Base-by-base conservation (phyloP, 2,113 vertebrate species). In the Salminus brasiliensis region DNA sequence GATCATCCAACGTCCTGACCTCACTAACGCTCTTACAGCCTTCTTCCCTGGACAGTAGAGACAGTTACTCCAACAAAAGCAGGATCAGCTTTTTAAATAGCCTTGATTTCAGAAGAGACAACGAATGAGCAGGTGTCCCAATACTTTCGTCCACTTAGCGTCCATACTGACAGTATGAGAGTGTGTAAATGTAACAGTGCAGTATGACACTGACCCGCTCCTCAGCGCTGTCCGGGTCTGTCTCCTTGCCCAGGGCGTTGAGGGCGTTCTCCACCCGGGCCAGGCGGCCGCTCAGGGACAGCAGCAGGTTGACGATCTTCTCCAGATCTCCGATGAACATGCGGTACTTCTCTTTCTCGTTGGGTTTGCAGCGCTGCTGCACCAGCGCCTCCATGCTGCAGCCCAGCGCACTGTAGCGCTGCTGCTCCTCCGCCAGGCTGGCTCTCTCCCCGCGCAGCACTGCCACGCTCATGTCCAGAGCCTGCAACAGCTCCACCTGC, bases 241-340 rank as follows among this genome's bases (percentile, higher is more conserved):
- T 66, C 66, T 76, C 78, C 76, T 91, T 83, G 79, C 93, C 88
- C 43, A 97, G 90, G 57, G 90, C 86, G 0, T 87, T 89, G 45
- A 99, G 90, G 55, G 94, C 88, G 0, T 95, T 94, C 88, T 99
- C 95, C 39, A 98, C 95, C 0, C 96, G 95, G 11, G 95, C 94
- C 88, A 98, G 89, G 11, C 97, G 95, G 23, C 96, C 95, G 0
- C 97, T 97, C 82, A 99, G 94, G 5, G 97, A 99, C 16, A 99
- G 93, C 89, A 98, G 90, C 89, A 99, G 94, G 92, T 96, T 97
- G 21, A 99, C 97, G 16, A 99, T 95, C 86, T 94, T 97, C 88
- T 99, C 97, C 91, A 98, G 85, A 82, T 99, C 97, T 0, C 97
- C 97, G 0, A 98, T 94, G 89, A 98, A 98, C 94, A 98, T 95